Evolutionary conservation across 2,888 invertebrate species (phyloP), one percentile per base, ranked within the genome.

Genomic region (Drepanosiphum platanoidis): DNA sequence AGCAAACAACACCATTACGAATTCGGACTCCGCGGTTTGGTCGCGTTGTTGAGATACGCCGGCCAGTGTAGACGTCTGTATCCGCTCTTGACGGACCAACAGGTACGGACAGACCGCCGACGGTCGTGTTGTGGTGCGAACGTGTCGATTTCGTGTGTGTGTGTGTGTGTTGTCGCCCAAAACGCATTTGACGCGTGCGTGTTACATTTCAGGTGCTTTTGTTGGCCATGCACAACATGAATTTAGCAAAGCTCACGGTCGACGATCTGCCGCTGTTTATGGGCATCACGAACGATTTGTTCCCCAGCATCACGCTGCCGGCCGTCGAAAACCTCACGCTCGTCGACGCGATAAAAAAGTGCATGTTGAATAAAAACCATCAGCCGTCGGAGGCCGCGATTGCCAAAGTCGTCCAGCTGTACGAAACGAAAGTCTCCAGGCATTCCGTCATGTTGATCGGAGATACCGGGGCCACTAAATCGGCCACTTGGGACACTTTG

Each of bases 391-490:
- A 93, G 0, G 97, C 96, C 95, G 97, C 95, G 90, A 90, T 97
- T 34, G 95, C 95, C 89, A 98, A 98, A 90, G 94, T 96, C 75
- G 93, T 95, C 88, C 94, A 95, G 91, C 93, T 98, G 87, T 97
- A 97, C 90, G 97, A 98, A 90, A 97, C 97, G 96, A 94, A 98
- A 91, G 90, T 97, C 75, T 97, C 97, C 1, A 92, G 97, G 3
- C 97, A 97, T 90, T 97, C 98, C 11, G 92, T 98, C 89, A 98
- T 98, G 97, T 92, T 98, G 86, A 96, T 98, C 83, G 98, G 98
- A 0, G 93, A 93, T 0, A 93, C 97, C 0, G 94, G 97, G 92
- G 95, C 96, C 66, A 97, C 97, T 64, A 98, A 98, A 91, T 97
- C 97, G 0, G 1, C 77, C 11, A 84, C 77, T 70, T 84, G 84